phyloP scores from a whole-genome alignment of 2,113 vertebrate species.

The Casuarius casuarius region DNA sequence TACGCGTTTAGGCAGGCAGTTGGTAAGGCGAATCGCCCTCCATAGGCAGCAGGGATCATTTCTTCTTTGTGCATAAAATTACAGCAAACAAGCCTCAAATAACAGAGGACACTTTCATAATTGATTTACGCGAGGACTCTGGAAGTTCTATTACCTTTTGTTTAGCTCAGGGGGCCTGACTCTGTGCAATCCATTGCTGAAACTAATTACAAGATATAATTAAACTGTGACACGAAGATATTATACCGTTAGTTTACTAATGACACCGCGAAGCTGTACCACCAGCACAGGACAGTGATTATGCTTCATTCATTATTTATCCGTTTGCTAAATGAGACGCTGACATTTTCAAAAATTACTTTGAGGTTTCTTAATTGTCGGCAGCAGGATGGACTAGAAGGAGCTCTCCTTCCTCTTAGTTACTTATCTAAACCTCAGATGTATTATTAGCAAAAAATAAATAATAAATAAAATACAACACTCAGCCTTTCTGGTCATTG shows the following conservation, averaged over 20 bases:
- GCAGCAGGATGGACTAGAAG: conserved; percentile 81
- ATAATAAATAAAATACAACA: background rate
- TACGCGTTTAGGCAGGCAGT: background rate
- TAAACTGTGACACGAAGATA: conserved; percentile 91
- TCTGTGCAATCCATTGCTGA: conserved; percentile 94
- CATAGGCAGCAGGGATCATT: conserved; percentile 55
- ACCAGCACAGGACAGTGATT: conserved; percentile 97
- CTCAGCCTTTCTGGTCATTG: conserved; percentile 46
- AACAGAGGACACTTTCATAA: conserved; percentile 81
- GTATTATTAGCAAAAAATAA: conserved; percentile 75
- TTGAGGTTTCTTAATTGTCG: conserved; percentile 88
- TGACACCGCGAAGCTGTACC: conserved; percentile 90
- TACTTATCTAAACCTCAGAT: conserved; percentile 82
- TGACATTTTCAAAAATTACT: conserved; percentile 96
- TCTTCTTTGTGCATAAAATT: conserved; percentile 79
- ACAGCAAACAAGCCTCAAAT: conserved; percentile 82
- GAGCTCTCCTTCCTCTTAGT: conserved; percentile 79
- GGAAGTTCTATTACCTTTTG: conserved; percentile 87
- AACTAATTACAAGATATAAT: conserved; percentile 99
- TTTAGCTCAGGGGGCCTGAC: conserved; percentile 90
- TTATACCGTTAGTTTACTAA: conserved; percentile 88
- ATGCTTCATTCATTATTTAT: conserved; percentile 99
- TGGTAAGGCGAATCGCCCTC: conserved; percentile 51
- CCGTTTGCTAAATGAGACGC: conserved; percentile 94
- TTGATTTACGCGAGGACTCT: conserved; percentile 81